Percentiles rank a stretch among this genome's conserved stretches.
These are phyloP conservation scores for Erebia aethiops DNA, from an alignment of 2,888 invertebrate species.

Conservation along the genomic window DNA sequence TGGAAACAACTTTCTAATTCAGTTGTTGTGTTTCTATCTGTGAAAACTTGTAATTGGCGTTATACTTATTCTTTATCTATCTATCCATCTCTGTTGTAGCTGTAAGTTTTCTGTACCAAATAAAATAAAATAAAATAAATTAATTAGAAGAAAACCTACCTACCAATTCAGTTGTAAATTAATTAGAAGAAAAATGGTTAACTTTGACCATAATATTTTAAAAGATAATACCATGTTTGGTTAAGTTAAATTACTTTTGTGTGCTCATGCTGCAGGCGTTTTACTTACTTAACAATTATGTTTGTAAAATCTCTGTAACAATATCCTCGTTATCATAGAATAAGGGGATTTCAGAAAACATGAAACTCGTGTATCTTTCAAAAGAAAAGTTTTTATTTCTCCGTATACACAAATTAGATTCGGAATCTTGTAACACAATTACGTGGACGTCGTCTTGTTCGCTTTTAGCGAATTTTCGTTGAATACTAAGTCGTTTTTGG, in stretches of 20 bases:
- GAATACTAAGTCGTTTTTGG: conserved; percentile 34
- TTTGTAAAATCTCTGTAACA: background rate
- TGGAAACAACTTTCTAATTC: background rate
- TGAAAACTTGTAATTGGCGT: no score
- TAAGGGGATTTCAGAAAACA: conserved; percentile 27
- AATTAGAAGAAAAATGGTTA: background rate
- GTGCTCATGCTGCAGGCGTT: background rate
- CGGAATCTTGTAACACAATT: conserved; percentile 41
- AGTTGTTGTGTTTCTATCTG: no score
- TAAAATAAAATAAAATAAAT: no score
- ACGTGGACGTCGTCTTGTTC: conserved; percentile 37
- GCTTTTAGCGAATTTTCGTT: conserved; percentile 38
- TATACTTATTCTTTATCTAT: no score
- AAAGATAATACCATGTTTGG: background rate
- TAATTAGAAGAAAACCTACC: no score
- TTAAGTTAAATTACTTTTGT: background rate
- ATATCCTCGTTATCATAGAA: background rate
- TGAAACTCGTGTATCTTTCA: conserved; percentile 29
- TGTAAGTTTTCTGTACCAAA: no score
- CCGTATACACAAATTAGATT: conserved; percentile 42
- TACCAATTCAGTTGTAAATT: background rate
- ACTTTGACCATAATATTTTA: background rate
- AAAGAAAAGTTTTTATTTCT: conserved; percentile 40
- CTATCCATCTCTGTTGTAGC: no score
- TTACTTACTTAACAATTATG: conserved; percentile 7